Conservation (phyloP, 2,113 vertebrate species). For the Diadophis punctatus region DNA sequence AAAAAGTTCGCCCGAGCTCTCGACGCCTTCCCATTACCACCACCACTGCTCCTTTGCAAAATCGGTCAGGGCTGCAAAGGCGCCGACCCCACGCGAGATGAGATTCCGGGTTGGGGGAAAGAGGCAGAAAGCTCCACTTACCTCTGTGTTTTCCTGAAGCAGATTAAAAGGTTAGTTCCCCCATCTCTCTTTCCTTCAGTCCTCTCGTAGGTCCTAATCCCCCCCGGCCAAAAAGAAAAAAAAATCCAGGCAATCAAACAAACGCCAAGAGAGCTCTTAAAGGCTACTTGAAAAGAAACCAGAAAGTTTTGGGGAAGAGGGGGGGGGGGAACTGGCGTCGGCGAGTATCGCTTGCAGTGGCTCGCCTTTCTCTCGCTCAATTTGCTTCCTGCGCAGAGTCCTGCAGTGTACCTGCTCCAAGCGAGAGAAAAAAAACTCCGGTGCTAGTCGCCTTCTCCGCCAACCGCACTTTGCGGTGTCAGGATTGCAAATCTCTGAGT, state of each 20-base stretch:
- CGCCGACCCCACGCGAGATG: not conserved
- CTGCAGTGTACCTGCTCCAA: slow-evolving; percentile 14
- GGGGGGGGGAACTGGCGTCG: not conserved
- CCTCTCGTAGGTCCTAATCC: not conserved
- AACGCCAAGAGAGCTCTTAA: not conserved
- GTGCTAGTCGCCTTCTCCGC: slow-evolving; percentile 48
- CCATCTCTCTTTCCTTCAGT: not conserved
- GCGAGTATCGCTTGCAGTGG: no score
- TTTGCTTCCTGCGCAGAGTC: not conserved
- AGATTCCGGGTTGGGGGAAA: not conserved
- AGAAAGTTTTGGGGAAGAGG: not conserved
- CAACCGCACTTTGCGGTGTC: slow-evolving; percentile 64
- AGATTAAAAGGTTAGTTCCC: not conserved
- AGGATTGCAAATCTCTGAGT: slow-evolving; percentile 73
- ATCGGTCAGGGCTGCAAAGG: not conserved
- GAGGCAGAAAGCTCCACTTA: not conserved
- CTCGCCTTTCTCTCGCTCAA: not conserved
- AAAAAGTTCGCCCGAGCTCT: not conserved
- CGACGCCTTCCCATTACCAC: not conserved
- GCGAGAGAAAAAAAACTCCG: not conserved
- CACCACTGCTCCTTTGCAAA: not conserved
- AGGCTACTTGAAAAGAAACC: not conserved
- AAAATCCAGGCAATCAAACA: not conserved
- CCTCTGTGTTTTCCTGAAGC: not conserved
- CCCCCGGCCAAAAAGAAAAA: not conserved